These are phyloP conservation scores for Ceratosolen fusciceps DNA, from an alignment of 1,140 invertebrate species.

Conservation along the genomic window DNA sequence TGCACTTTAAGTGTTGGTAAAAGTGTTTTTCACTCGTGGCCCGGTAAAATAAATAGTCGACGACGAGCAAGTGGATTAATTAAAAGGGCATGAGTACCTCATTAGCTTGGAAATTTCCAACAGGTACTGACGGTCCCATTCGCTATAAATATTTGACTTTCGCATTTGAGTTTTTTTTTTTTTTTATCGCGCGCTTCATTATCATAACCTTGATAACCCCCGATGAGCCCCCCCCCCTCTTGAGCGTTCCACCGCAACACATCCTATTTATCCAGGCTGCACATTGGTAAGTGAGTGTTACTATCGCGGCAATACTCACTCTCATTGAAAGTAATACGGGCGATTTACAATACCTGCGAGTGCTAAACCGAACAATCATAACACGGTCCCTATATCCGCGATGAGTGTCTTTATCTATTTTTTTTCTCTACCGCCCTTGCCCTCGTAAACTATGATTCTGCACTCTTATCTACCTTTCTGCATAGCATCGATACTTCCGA, in stretches of 20 bases:
- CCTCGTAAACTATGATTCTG: neutral
- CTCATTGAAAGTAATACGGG: neutral
- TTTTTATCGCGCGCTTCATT: neutral
- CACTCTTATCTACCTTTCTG: constrained; percentile 3
- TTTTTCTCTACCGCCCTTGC: neutral
- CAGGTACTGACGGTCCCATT: neutral
- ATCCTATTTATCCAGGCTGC: neutral
- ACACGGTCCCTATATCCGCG: neutral
- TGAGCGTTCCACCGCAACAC: neutral
- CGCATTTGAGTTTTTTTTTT: no score
- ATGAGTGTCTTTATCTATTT: neutral
- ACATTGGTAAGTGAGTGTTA: constrained; percentile 8
- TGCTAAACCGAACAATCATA: neutral
- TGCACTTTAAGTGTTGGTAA: neutral
- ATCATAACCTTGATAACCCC: neutral
- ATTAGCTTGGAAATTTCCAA: neutral
- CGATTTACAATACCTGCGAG: neutral
- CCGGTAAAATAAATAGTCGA: neutral
- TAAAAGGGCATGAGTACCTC: no score
- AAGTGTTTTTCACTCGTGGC: neutral
- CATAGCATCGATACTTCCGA: neutral
- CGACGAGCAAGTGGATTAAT: neutral
- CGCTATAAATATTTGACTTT: neutral
- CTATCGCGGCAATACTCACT: no score
- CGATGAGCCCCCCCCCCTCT: neutral